These are phyloP conservation scores for Crepidodera aurea DNA, from an alignment of 2,888 invertebrate species.

Conservation along the genomic window DNA sequence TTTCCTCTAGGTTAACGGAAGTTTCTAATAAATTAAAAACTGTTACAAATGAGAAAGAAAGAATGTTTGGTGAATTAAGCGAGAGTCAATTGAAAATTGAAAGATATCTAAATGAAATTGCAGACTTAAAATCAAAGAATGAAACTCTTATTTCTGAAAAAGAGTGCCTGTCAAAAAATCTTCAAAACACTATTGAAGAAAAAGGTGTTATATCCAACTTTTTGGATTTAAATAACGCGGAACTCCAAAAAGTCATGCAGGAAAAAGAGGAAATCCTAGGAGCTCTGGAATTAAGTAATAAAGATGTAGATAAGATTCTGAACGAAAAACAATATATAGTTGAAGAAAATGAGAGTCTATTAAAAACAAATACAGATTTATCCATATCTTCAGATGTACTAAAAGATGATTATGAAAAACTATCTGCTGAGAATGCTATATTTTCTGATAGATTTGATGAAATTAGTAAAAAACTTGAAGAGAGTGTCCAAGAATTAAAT, in stretches of 20 bases:
- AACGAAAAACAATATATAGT: slow-evolving; percentile 15
- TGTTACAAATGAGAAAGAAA: slow-evolving; percentile 19
- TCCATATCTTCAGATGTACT: neutral
- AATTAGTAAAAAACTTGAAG: neutral
- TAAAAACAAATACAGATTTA: neutral
- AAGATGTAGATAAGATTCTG: slow-evolving; percentile 35
- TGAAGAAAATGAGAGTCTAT: slow-evolving; percentile 25
- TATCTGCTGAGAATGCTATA: neutral
- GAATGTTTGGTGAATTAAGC: slow-evolving; percentile 2
- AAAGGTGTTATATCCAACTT: slow-evolving; percentile 42
- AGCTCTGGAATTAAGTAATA: slow-evolving; percentile 44
- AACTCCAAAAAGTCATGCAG: slow-evolving; percentile 39
- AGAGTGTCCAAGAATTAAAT: slow-evolving; percentile 3
- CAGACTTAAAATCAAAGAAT: slow-evolving; percentile 6
- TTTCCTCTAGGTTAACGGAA: no score
- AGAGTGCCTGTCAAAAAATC: slow-evolving; percentile 1
- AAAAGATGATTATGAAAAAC: neutral
- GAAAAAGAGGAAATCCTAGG: slow-evolving; percentile 43
- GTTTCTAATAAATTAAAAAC: neutral
- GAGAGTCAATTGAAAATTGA: neutral
- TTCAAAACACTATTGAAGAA: slow-evolving; percentile 36
- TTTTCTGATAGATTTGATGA: neutral
- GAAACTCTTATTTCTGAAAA: slow-evolving; percentile 27
- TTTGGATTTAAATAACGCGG: slow-evolving; percentile 41
- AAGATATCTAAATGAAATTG: neutral